phyloP scores from a whole-genome alignment of 2,888 invertebrate genomes.

The Chymomyza procnemis region DNA sequence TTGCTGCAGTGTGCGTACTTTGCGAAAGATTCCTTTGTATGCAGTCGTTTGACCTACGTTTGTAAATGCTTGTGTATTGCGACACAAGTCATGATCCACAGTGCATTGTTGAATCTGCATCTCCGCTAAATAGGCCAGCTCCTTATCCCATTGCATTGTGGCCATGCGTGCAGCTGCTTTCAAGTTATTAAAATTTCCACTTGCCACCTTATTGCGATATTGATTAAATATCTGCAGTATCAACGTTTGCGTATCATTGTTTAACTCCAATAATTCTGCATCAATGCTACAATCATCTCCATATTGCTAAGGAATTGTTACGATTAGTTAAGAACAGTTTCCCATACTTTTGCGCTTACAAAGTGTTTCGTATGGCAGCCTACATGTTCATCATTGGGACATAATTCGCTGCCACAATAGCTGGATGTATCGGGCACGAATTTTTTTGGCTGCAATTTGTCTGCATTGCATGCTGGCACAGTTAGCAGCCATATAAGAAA shows the following conservation, averaged over 20 bases:
- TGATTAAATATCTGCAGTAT: slow-evolving; percentile 8
- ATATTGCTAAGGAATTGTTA: slow-evolving; percentile 22
- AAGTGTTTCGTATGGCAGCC: background rate
- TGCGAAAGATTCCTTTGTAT: slow-evolving; percentile 12
- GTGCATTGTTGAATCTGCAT: slow-evolving; percentile 26
- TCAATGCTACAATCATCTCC: slow-evolving; percentile 6
- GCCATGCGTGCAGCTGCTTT: slow-evolving; percentile 34
- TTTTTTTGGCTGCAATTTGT: too few relatives aligned
- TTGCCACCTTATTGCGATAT: slow-evolving; percentile 29
- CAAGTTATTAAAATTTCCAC: slow-evolving; percentile 2
- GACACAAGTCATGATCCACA: slow-evolving; percentile 10
- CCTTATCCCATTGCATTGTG: slow-evolving; percentile 33
- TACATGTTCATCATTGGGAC: background rate
- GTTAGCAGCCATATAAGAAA: background rate
- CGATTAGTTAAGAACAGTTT: background rate
- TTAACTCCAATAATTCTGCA: slow-evolving; percentile 10
- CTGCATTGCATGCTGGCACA: background rate
- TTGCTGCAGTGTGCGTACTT: background rate
- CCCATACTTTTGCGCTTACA: background rate
- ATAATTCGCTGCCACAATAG: too few relatives aligned
- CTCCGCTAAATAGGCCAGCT: slow-evolving; percentile 39
- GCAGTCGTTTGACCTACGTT: slow-evolving; percentile 37
- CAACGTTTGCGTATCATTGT: fast-evolving
- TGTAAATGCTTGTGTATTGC: slow-evolving; percentile 18
- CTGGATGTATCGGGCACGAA: too few relatives aligned